These are phyloP conservation scores for Bambusicola thoracicus DNA, from an alignment of 2,113 vertebrate species.

Conservation along the genomic window DNA sequence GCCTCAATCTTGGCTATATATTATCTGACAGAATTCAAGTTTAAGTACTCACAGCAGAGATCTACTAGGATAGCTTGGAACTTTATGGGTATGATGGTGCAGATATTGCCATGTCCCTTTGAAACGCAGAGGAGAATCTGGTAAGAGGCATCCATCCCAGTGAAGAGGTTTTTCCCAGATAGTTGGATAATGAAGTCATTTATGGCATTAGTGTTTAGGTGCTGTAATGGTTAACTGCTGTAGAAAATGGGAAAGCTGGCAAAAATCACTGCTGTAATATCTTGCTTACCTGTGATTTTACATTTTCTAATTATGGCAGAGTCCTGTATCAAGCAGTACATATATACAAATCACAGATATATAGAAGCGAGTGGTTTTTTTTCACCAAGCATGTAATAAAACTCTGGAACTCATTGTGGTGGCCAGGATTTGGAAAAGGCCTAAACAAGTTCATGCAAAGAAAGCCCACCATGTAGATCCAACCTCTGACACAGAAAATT, in stretches of 20 bases:
- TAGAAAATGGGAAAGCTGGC: neutral
- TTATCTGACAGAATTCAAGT: neutral
- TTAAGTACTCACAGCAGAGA: neutral
- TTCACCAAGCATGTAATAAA: neutral
- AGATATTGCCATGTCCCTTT: neutral
- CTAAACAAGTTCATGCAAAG: neutral
- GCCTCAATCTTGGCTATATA: neutral
- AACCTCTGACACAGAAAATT: neutral
- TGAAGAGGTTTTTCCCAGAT: neutral
- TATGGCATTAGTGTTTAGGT: neutral
- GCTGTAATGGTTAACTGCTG: neutral
- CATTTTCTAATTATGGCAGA: neutral
- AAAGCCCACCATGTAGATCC: neutral
- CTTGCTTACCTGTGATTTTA: neutral
- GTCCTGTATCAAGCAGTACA: neutral
- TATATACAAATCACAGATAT: neutral
- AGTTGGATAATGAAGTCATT: neutral
- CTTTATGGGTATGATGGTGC: neutral
- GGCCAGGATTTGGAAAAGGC: neutral
- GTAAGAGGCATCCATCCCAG: accelerated
- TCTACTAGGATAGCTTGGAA: neutral
- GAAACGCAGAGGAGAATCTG: neutral
- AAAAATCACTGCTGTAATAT: neutral
- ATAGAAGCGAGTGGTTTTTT: neutral
- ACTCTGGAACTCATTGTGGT: neutral